phyloP scores from a whole-genome alignment of 2,797 vertebrate genomes.

The Xerus rutilus region DNA sequence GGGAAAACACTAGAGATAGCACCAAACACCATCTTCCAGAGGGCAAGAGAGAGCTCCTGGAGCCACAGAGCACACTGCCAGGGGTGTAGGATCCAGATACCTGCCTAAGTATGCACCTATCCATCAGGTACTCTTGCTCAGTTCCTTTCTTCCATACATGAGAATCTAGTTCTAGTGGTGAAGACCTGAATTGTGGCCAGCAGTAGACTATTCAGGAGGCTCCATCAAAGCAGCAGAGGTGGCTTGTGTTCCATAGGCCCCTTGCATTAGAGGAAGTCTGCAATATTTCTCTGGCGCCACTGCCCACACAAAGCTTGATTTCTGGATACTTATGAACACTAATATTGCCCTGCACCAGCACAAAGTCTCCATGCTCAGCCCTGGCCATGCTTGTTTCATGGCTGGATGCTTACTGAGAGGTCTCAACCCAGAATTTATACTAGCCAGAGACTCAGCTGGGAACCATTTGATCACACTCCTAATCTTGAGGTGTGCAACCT shows the following conservation, averaged over 20 bases:
- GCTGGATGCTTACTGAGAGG: neutral
- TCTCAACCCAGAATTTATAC: fast-evolving
- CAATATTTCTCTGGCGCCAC: neutral
- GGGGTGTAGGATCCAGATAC: fast-evolving
- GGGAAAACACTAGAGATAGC: neutral
- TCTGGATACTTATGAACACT: neutral
- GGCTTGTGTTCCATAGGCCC: fast-evolving
- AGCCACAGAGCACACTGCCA: fast-evolving
- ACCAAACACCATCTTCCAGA: neutral
- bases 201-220: too few species aligned
- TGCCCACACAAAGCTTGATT: neutral
- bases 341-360: neutral
- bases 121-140: fast-evolving
- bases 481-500: neutral
- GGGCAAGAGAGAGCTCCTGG: too few species aligned
- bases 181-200: neutral
- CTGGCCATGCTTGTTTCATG: neutral
- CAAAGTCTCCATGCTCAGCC: neutral
- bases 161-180: neutral
- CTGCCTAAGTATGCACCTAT: fast-evolving
- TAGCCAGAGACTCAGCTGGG: neutral
- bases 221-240: neutral
- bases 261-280: neutral
- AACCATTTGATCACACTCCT: neutral
- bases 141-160: neutral